These are phyloP conservation scores for Cyprinus carpio DNA, from an alignment of 2,113 vertebrate species.

Conservation along the genomic window DNA sequence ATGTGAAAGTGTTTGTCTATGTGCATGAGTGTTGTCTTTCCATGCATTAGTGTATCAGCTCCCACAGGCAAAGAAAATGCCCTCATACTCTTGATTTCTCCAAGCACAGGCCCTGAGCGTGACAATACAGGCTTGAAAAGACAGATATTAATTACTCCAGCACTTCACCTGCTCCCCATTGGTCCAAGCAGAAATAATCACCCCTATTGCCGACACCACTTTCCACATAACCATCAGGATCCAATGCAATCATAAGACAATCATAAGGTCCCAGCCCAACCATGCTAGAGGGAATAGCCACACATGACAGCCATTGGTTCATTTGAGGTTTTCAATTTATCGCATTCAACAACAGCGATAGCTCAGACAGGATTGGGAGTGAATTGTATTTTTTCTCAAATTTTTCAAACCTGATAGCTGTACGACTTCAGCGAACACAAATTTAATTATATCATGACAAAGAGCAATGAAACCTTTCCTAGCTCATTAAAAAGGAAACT, in stretches of 20 bases:
- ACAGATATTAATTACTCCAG: slow-evolving; percentile 44
- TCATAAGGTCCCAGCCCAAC: background rate
- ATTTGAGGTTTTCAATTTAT: slow-evolving; percentile 33
- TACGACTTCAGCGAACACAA: background rate
- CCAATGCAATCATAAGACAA: slow-evolving; percentile 23
- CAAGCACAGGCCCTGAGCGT: background rate
- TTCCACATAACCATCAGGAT: slow-evolving; percentile 16
- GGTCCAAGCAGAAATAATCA: slow-evolving; percentile 35
- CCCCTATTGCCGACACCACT: slow-evolving; percentile 3
- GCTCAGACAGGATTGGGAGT: background rate
- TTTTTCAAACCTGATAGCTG: slow-evolving; percentile 29
- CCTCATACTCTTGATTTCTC: slow-evolving; percentile 18
- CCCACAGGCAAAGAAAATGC: background rate
- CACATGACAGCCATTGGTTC: slow-evolving; percentile 10
- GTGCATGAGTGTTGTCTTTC: background rate
- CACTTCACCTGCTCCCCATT: background rate
- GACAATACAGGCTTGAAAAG: slow-evolving; percentile 17
- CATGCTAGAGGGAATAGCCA: slow-evolving; percentile 27
- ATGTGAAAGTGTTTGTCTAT: background rate
- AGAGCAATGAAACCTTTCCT: background rate
- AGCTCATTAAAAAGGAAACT: background rate
- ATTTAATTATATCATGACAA: background rate
- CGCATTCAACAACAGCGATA: slow-evolving; percentile 25
- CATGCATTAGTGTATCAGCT: background rate
- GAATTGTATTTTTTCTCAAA: slow-evolving; percentile 28